Conservation (phyloP, 2,797 vertebrate genomes). For the Oceanodroma leucorhoa region DNA sequence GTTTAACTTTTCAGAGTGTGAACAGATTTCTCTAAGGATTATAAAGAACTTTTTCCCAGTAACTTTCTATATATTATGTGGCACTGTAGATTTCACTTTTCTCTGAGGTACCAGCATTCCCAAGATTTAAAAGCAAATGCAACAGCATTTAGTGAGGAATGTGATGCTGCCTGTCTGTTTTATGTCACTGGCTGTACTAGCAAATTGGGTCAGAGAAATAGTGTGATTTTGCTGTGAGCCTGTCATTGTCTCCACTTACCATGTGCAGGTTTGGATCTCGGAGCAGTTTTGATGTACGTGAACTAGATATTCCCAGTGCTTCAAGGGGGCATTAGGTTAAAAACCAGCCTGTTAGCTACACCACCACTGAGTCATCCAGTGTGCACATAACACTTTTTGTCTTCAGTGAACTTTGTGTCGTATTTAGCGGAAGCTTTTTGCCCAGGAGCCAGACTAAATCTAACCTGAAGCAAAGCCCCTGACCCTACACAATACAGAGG, state of each 20-base stretch:
- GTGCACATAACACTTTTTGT: not conserved
- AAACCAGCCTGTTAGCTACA: not conserved
- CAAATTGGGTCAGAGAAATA: not conserved
- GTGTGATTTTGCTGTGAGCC: not conserved
- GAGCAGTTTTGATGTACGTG: not conserved
- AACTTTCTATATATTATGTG: not conserved
- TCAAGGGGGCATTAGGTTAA: constrained; percentile 6
- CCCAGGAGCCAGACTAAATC: not conserved
- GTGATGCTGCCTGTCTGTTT: not conserved
- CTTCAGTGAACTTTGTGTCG: not conserved
- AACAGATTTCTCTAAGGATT: not conserved
- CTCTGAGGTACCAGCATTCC: not conserved
- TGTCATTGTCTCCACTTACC: not conserved
- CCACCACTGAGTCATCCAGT: not conserved
- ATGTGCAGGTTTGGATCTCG: not conserved
- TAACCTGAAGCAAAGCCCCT: not conserved
- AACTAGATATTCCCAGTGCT: not conserved
- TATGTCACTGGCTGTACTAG: not conserved
- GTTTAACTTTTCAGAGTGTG: not conserved
- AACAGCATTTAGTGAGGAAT: not conserved
- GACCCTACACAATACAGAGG: not conserved
- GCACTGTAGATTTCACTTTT: not conserved
- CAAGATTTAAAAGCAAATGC: not conserved
- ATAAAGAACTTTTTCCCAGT: not conserved
- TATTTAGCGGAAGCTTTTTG: not conserved